Conservation (phyloP, 2,113 vertebrate species). For the Sinocyclocheilus grahami region DNA sequence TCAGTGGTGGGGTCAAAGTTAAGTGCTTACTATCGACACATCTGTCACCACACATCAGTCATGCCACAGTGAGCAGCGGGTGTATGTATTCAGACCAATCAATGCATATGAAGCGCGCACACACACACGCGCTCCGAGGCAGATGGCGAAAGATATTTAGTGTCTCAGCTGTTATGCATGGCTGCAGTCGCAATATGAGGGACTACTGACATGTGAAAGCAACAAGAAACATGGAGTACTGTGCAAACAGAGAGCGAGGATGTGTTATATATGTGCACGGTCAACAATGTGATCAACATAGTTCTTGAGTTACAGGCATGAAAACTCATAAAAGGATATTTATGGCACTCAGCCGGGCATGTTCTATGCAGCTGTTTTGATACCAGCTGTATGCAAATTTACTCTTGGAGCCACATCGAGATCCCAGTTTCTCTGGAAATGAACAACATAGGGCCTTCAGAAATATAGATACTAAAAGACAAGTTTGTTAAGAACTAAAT, state of each 20-base stretch:
- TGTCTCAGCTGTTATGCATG: not conserved
- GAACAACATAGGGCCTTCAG: not conserved
- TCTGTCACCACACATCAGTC: slow-evolving; percentile 13
- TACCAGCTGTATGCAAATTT: not conserved
- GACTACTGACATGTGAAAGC: not conserved
- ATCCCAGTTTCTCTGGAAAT: not conserved
- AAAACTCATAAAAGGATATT: not conserved
- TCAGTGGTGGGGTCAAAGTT: not conserved
- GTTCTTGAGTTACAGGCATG: not conserved
- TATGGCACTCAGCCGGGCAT: too few species aligned
- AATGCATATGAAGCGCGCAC: not conserved
- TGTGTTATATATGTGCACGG: not conserved
- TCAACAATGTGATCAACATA: not conserved
- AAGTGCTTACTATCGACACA: not conserved
- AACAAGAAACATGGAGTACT: not conserved
- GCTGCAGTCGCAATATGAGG: not conserved
- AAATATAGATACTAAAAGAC: not conserved
- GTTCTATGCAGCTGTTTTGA: not conserved
- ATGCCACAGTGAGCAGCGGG: not conserved
- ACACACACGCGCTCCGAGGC: not conserved
- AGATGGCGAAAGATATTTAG: not conserved
- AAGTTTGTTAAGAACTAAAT: too few species aligned
- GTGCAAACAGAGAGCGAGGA: not conserved
- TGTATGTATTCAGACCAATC: not conserved
- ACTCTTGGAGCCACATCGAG: not conserved